Percentiles rank a stretch among this genome's conserved stretches.
Evolutionary conservation across 37 sponge, comb jelly and placozoan genomes (phyloP).

Genomic region (Ephydatia muelleri): DNA sequence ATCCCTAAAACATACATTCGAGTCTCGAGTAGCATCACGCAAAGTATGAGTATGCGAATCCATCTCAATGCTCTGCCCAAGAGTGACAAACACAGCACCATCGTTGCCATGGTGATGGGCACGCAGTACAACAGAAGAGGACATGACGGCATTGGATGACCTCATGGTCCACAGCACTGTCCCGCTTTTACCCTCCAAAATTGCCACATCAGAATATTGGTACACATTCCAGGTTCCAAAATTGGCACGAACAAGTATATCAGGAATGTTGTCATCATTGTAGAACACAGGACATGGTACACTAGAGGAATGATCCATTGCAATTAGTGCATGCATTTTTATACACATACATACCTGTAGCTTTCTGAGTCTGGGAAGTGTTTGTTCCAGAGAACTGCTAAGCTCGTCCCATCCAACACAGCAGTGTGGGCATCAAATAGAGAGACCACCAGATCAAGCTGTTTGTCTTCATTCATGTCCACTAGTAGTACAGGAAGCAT

Average conservation of each 20-base stretch:
- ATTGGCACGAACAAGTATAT: constrained; percentile 62
- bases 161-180: constrained; percentile 56
- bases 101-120: constrained; percentile 42
- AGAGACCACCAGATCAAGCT: constrained; percentile 61
- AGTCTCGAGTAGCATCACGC: background rate
- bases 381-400: constrained; percentile 50
- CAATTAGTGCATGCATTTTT: constrained; percentile 11
- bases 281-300: constrained; percentile 71
- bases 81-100: constrained; percentile 53
- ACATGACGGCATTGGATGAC: constrained; percentile 42
- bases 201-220: constrained; percentile 40
- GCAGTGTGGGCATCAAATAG: constrained; percentile 47
- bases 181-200: constrained; percentile 71
- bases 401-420: constrained; percentile 43
- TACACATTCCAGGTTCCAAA: constrained; percentile 68
- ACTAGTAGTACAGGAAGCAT: constrained; percentile 77
- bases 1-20: background rate
- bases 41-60: background rate
- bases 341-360: constrained; percentile 59
- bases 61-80: constrained; percentile 10
- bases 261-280: constrained; percentile 69
- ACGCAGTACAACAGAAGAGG: constrained; percentile 40
- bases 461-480: constrained; percentile 63
- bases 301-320: constrained; percentile 26
- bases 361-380: constrained; percentile 64